Conservation (phyloP, 2,888 invertebrate species). For the Microctonus hyperodae region DNA sequence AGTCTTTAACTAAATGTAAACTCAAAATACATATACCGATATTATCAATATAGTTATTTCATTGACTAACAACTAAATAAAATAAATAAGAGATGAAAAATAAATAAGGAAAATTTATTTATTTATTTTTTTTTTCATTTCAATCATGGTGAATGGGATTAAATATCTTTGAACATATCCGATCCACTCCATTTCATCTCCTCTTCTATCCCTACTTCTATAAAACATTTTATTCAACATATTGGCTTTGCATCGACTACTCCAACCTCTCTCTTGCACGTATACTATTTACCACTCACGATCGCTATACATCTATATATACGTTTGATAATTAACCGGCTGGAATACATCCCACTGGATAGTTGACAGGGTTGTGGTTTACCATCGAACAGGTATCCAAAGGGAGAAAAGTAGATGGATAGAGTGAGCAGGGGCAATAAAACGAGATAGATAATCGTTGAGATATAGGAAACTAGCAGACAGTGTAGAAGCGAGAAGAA, state of each 20-base stretch:
- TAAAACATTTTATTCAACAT: conserved; percentile 5
- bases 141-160: not conserved
- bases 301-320: conserved; percentile 19
- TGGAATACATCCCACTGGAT: conserved; percentile 50
- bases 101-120: too few relatives aligned
- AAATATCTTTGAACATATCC: conserved; percentile 4
- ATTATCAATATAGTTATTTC: not conserved
- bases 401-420: conserved; percentile 15
- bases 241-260: conserved; percentile 14
- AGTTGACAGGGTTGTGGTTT: conserved; percentile 50
- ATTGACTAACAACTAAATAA: too few relatives aligned
- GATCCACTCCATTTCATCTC: conserved; percentile 22
- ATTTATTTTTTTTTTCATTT: too few relatives aligned
- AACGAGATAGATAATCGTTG: conserved; percentile 22
- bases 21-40: not conserved
- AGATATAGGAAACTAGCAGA: conserved; percentile 16
- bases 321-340: conserved; percentile 55
- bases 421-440: conserved; percentile 23
- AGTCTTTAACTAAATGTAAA: not conserved
- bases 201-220: conserved; percentile 12
- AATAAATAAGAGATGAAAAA: too few relatives aligned
- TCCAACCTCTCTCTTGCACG: conserved; percentile 8
- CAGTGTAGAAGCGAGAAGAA: conserved; percentile 23
- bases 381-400: conserved; percentile 25
- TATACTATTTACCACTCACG: conserved; percentile 15